Evolutionary conservation across 2,888 invertebrate genomes (phyloP).

Genomic region (Lasioglossum lativentre): DNA sequence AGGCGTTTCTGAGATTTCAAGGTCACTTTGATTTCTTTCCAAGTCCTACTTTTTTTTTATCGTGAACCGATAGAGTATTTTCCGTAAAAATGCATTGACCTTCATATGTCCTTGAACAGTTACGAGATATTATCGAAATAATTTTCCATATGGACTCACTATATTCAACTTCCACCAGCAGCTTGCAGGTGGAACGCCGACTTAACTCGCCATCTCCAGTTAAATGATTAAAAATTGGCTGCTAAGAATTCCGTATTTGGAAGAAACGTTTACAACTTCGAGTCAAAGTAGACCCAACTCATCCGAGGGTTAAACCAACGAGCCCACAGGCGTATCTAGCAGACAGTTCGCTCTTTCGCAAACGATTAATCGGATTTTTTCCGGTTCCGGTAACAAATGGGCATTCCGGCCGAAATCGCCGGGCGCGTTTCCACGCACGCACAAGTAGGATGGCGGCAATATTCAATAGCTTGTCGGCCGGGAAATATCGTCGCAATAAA

Average conservation of each 20-base stretch:
- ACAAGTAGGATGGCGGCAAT: background rate
- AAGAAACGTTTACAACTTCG: background rate
- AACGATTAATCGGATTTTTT: conserved; percentile 25
- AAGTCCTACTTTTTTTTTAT: too few species aligned
- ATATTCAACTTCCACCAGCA: too few species aligned
- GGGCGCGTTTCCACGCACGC: conserved; percentile 12
- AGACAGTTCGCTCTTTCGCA: background rate
- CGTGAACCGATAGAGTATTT: too few species aligned
- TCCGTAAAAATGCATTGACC: too few species aligned
- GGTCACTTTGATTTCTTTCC: too few species aligned
- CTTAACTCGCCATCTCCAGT: too few species aligned
- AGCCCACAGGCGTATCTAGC: background rate
- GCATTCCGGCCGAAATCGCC: conserved; percentile 13
- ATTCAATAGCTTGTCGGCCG: background rate
- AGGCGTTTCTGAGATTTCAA: too few species aligned
- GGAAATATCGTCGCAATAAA: conserved; percentile 20
- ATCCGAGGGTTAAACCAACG: conserved; percentile 10
- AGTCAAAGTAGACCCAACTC: background rate
- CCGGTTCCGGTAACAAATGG: conserved; percentile 7
- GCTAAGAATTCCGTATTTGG: background rate
- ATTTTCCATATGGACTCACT: too few species aligned
- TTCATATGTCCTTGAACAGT: too few species aligned
- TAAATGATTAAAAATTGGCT: background rate
- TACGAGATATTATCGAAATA: too few species aligned
- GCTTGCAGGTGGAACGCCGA: too few species aligned